phyloP scores from a whole-genome alignment of 1,140 invertebrate genomes.

The Drosophila sulfurigaster region DNA sequence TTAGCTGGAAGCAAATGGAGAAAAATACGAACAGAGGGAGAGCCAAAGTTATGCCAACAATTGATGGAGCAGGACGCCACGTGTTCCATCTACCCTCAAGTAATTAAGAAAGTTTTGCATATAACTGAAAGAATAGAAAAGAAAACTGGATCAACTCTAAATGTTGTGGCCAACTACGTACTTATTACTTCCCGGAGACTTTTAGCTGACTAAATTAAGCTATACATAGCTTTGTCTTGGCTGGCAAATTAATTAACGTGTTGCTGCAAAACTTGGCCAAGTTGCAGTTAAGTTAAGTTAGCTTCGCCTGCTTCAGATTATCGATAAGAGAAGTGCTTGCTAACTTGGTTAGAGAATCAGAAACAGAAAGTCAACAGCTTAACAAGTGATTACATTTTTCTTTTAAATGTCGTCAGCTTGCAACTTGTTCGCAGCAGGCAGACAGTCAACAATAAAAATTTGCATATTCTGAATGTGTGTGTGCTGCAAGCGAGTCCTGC shows the following conservation, averaged over 20 bases:
- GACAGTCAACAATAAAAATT: conserved; percentile 56
- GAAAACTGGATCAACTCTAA: conserved; percentile 1
- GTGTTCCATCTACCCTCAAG: conserved; percentile 15
- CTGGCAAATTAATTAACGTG: conserved; percentile 21
- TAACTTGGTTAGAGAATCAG: background rate
- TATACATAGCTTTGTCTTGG: background rate
- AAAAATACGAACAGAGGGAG: conserved; percentile 31
- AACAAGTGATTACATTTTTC: conserved; percentile 16
- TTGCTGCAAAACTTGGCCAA: background rate
- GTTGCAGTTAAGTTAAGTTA: conserved; percentile 9
- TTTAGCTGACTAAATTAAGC: background rate
- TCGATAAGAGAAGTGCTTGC: background rate
- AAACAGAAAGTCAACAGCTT: conserved; percentile 1
- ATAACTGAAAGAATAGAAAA: conserved; percentile 22
- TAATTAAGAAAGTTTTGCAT: conserved; percentile 80
- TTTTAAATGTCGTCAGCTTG: conserved; percentile 2
- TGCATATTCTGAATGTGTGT: conserved; percentile 49
- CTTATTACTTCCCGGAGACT: background rate
- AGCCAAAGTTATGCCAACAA: conserved; percentile 52
- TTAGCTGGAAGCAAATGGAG: conserved; percentile 30
- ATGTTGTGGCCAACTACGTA: conserved; percentile 12
- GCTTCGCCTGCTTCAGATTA: background rate
- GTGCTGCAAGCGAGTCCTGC: conserved; percentile 49
- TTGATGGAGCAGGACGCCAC: background rate
- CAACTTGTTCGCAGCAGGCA: conserved; percentile 1